Percentiles rank a stretch among this genome's conserved stretches.
These are phyloP conservation scores for Anarhynchus alexandrinus DNA, from an alignment of 2,113 vertebrate genomes.

Conservation along the genomic window DNA sequence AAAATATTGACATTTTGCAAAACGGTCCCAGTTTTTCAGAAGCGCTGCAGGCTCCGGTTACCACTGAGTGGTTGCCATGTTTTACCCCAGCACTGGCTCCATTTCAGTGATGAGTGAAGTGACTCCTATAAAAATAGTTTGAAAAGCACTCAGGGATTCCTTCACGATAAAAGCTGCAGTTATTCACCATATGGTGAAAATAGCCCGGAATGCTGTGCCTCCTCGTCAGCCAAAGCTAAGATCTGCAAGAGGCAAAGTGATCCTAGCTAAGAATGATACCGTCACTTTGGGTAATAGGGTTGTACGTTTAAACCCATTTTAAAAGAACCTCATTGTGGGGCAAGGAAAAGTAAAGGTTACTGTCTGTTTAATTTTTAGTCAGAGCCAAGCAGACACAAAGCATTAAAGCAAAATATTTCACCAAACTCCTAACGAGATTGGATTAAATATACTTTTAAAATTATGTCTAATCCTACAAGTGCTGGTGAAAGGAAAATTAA, in stretches of 20 bases:
- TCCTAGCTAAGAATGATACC: neutral
- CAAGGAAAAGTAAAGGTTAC: neutral
- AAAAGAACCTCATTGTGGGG: neutral
- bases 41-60: neutral
- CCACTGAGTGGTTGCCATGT: neutral
- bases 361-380: neutral
- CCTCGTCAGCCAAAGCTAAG: neutral
- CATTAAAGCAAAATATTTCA: neutral
- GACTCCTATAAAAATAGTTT: constrained; percentile 3
- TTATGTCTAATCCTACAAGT: neutral
- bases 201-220: neutral
- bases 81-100: neutral
- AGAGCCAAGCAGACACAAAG: neutral
- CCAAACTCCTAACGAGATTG: neutral
- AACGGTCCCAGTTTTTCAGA: neutral
- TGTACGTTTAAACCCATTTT: neutral
- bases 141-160: constrained; percentile 1
- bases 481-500: neutral
- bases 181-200: constrained; percentile 8
- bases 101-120: neutral
- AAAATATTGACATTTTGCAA: neutral
- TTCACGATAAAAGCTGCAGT: constrained; percentile 5
- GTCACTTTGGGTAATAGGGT: neutral
- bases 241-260: neutral
- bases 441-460: neutral